A percentile compares a stretch with the other conserved stretches of the same genome.
Conservation (phyloP, 2,888 invertebrate species). For the Andrena camellia region DNA sequence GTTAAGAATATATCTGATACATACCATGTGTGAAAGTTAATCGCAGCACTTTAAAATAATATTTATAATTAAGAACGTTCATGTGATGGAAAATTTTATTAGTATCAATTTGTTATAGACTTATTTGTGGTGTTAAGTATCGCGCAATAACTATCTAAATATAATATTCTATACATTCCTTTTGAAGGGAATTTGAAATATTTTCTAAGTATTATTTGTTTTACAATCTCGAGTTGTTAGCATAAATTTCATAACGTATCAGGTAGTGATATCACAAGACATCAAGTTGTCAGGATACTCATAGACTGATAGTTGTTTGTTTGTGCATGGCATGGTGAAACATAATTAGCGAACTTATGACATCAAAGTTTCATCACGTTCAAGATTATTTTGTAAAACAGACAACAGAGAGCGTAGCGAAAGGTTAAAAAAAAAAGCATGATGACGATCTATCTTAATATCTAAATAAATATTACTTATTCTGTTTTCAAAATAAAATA, state of each 20-base stretch:
- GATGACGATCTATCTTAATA: background rate
- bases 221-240: background rate
- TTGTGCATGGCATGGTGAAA: slow-evolving; percentile 5
- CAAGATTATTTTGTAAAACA: slow-evolving; percentile 11
- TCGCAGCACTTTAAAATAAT: background rate
- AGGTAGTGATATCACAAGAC: background rate
- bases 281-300: background rate
- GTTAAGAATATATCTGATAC: background rate
- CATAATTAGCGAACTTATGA: background rate
- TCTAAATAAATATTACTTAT: background rate
- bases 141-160: background rate
- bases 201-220: background rate
- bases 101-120: background rate
- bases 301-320: slow-evolving; percentile 16
- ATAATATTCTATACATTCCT: background rate
- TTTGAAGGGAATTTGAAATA: background rate
- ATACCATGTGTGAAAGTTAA: slow-evolving; percentile 40
- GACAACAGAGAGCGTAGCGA: slow-evolving; percentile 16
- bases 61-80: background rate
- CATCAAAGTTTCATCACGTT: slow-evolving; percentile 7
- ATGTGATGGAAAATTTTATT: background rate
- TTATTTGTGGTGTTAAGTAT: background rate
- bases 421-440: background rate
- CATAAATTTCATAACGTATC: background rate
- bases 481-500: background rate